Evolutionary conservation across 2,797 vertebrate genomes (phyloP).

Genomic region (Mormyrus proboscirostris): DNA sequence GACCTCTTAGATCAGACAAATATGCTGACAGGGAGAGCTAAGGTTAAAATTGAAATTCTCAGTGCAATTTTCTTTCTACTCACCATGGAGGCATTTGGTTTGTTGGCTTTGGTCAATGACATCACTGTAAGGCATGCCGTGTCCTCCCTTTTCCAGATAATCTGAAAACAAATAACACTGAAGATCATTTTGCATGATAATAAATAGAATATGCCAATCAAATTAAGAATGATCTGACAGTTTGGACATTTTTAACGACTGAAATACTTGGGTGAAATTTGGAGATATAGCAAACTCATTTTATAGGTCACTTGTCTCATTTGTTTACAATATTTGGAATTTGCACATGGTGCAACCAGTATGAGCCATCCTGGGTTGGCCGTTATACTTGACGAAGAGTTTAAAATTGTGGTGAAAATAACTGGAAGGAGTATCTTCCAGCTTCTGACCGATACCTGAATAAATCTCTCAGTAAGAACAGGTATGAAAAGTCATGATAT

Average conservation of each 20-base stretch:
- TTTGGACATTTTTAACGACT: constrained; percentile 41
- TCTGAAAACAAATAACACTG: constrained; percentile 49
- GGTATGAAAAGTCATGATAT: not conserved
- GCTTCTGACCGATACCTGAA: not conserved
- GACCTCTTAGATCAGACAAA: constrained; percentile 38
- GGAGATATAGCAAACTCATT: constrained; percentile 40
- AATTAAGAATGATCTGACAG: constrained; percentile 49
- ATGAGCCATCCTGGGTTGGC: constrained; percentile 23
- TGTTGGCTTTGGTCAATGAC: constrained; percentile 47
- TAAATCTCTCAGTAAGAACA: not conserved
- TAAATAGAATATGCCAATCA: constrained; percentile 68
- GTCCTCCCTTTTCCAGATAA: constrained; percentile 48
- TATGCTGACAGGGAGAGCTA: constrained; percentile 42
- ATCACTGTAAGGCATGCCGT: constrained; percentile 41
- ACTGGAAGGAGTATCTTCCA: not conserved
- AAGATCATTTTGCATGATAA: constrained; percentile 50
- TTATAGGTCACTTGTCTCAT: constrained; percentile 51
- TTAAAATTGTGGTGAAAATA: not conserved
- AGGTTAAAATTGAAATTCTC: constrained; percentile 38
- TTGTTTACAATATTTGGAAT: constrained; percentile 37
- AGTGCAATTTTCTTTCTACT: constrained; percentile 35
- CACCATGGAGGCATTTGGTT: constrained; percentile 17
- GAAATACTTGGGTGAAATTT: constrained; percentile 40
- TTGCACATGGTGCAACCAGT: constrained; percentile 28
- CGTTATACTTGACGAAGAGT: not conserved